These are phyloP conservation scores for Dryas iulia DNA, from an alignment of 1,140 invertebrate species.

Conservation along the genomic window DNA sequence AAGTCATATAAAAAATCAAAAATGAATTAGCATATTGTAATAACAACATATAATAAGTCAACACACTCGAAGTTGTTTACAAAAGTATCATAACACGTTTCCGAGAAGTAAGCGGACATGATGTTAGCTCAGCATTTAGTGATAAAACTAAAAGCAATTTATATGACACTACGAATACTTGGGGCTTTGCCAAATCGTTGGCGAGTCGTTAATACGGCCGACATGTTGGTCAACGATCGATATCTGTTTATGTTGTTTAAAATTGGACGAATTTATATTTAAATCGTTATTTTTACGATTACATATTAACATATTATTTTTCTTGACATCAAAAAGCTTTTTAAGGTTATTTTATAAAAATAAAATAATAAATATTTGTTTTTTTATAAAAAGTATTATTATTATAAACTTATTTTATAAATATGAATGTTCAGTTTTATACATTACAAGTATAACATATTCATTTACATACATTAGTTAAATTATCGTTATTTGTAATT, in stretches of 20 bases:
- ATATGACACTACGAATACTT: slow-evolving; percentile 62
- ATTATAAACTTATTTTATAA: no score
- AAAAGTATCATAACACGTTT: slow-evolving; percentile 8
- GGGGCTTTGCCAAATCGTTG: slow-evolving; percentile 62
- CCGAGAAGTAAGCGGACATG: slow-evolving; percentile 14
- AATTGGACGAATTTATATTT: slow-evolving; percentile 26
- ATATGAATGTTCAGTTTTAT: no score
- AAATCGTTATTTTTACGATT: slow-evolving; percentile 14
- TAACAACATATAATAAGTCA: slow-evolving; percentile 1
- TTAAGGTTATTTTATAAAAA: neutral
- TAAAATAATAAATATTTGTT: no score
- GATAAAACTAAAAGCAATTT: slow-evolving; percentile 31
- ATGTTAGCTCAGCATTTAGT: slow-evolving; percentile 26
- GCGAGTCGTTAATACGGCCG: slow-evolving; percentile 60
- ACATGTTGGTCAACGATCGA: slow-evolving; percentile 71
- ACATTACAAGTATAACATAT: neutral
- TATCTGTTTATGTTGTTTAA: slow-evolving; percentile 63
- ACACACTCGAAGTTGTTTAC: slow-evolving; percentile 1
- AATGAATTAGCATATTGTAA: neutral
- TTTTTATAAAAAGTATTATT: no score
- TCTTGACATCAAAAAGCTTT: neutral
- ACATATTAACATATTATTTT: neutral
- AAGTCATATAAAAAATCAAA: neutral
- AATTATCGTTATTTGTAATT: neutral
- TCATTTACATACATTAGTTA: neutral